Conservation (phyloP, 2,113 vertebrate genomes). For the Petaurus breviceps region DNA sequence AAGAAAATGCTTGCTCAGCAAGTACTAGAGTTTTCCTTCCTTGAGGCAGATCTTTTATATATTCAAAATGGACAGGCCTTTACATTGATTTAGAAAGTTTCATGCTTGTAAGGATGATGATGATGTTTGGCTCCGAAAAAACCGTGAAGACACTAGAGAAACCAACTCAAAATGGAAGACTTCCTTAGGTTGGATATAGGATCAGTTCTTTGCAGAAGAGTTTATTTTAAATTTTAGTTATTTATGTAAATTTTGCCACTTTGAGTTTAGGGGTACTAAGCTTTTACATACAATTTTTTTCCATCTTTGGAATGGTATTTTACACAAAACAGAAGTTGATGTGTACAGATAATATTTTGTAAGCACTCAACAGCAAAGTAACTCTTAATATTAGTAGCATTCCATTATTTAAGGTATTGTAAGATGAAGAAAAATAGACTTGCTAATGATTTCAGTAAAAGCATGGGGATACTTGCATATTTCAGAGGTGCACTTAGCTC, state of each 20-base stretch:
- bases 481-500: neutral
- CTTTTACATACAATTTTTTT: neutral
- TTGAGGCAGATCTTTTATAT: neutral
- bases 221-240: constrained; percentile 11
- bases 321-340: neutral
- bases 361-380: neutral
- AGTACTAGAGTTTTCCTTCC: neutral
- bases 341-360: neutral
- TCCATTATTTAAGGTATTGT: neutral
- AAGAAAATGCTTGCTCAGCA: neutral
- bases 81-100: neutral
- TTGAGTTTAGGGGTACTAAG: neutral
- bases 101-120: constrained; percentile 18
- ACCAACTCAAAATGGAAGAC: constrained; percentile 4
- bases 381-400: neutral
- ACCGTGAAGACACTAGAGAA: neutral
- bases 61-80: neutral
- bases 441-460: neutral
- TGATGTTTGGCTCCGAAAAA: neutral
- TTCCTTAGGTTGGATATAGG: neutral
- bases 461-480: neutral
- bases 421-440: neutral
- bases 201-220: neutral
- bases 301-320: neutral
- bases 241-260: neutral